Conservation (phyloP, 1,140 invertebrate genomes). For the Telenomus remus region DNA sequence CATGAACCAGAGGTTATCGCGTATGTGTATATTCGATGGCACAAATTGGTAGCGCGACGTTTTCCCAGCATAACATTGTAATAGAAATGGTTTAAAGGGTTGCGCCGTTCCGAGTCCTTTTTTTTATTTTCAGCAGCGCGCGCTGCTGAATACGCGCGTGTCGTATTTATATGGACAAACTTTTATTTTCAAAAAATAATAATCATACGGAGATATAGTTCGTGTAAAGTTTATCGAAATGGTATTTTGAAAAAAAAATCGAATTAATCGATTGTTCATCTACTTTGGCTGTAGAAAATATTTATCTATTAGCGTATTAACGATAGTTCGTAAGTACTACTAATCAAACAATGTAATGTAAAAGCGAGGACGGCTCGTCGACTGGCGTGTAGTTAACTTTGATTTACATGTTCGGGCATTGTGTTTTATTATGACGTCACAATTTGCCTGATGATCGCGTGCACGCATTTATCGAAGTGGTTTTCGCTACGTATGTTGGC, state of each 20-base stretch:
- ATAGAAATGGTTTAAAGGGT: conserved; percentile 46
- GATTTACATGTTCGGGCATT: conserved; percentile 70
- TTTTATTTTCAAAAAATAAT: no score
- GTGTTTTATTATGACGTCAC: conserved; percentile 73
- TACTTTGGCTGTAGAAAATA: no score
- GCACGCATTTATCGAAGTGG: conserved; percentile 62
- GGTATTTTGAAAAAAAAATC: no score
- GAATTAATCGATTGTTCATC: background rate
- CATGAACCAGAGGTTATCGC: conserved; percentile 47
- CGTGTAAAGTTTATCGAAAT: no score
- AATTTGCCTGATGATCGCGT: conserved; percentile 62
- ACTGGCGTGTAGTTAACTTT: conserved; percentile 69
- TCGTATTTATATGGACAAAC: conserved; percentile 28
- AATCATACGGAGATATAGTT: no score
- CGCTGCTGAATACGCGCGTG: no score
- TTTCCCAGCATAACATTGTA: conserved; percentile 43
- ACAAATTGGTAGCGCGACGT: conserved; percentile 49
- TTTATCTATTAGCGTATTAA: background rate
- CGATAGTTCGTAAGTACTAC: conserved; percentile 63
- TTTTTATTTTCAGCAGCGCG: conserved; percentile 57
- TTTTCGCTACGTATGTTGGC: conserved; percentile 58
- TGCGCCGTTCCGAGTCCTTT: conserved; percentile 27
- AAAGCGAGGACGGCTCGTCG: conserved; percentile 65
- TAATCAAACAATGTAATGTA: conserved; percentile 72
- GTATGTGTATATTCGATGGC: conserved; percentile 51